A percentile compares a stretch with the other conserved stretches of the same genome.
Conservation (phyloP, 2,113 vertebrate genomes). For the Sphyrna mokarran region DNA sequence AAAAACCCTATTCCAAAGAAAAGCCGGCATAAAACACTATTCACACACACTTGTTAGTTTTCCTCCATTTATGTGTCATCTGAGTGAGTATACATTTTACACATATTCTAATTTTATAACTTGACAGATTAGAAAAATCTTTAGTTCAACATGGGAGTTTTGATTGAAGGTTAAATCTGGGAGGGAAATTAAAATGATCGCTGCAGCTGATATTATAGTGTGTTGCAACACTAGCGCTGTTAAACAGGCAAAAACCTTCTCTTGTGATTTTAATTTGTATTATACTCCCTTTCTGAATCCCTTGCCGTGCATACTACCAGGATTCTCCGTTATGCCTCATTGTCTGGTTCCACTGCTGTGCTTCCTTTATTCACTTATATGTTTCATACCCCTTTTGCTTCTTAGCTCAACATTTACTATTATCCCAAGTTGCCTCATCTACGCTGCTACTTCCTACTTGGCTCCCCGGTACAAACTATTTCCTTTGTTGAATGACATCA, state of each 20-base stretch:
- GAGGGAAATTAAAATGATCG: not conserved
- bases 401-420: not conserved
- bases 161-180: not conserved
- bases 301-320: not conserved
- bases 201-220: not conserved
- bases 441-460: not conserved
- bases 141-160: not conserved
- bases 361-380: not conserved
- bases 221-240: not conserved
- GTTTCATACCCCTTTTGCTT: not conserved
- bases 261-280: not conserved
- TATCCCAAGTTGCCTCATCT: not conserved
- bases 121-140: not conserved
- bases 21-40: not conserved
- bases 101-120: not conserved
- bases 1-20: not conserved
- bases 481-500: not conserved
- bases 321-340: not conserved
- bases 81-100: not conserved
- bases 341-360: not conserved
- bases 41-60: not conserved
- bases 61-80: not conserved
- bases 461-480: not conserved
- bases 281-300: not conserved
- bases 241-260: not conserved